Percentiles rank a stretch among this genome's conserved stretches.
phyloP scores from a whole-genome alignment of 2,888 invertebrate genomes.

The Melanophora roralis region DNA sequence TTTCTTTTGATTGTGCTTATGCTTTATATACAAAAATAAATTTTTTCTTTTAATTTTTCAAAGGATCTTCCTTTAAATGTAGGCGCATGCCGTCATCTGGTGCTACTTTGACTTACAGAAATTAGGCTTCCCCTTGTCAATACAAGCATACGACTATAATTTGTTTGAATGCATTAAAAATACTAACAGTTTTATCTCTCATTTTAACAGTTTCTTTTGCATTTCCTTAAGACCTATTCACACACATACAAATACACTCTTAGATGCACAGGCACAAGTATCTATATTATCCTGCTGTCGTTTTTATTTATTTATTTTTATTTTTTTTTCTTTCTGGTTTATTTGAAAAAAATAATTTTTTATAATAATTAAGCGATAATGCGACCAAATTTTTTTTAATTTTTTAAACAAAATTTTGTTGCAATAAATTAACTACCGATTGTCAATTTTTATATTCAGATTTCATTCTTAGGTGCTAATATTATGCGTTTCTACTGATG shows the following conservation, averaged over 20 bases:
- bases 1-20: slow-evolving; percentile 40
- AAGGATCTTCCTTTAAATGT: slow-evolving; percentile 54
- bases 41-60: slow-evolving; percentile 49
- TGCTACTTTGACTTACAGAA: slow-evolving; percentile 73
- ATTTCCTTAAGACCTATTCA: slow-evolving; percentile 50
- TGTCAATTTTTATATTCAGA: too few species aligned
- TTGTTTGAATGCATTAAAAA: slow-evolving; percentile 7
- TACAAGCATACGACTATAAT: background rate
- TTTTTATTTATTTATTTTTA: background rate
- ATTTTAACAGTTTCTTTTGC: slow-evolving; percentile 35
- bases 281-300: slow-evolving; percentile 55
- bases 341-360: slow-evolving; percentile 7
- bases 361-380: background rate
- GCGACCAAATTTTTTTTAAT: slow-evolving; percentile 7
- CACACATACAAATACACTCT: slow-evolving; percentile 6
- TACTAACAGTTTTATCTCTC: slow-evolving; percentile 28
- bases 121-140: slow-evolving; percentile 66
- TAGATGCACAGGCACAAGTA: background rate
- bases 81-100: slow-evolving; percentile 76
- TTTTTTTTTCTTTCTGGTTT: slow-evolving; percentile 8
- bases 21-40: slow-evolving; percentile 51
- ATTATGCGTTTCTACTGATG: too few species aligned
- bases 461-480: too few species aligned
- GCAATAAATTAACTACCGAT: too few species aligned
- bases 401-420: too few species aligned